A percentile compares a stretch with the other conserved stretches of the same genome.
phyloP scores from a whole-genome alignment of 2,113 vertebrate species.

The Eonycteris spelaea region DNA sequence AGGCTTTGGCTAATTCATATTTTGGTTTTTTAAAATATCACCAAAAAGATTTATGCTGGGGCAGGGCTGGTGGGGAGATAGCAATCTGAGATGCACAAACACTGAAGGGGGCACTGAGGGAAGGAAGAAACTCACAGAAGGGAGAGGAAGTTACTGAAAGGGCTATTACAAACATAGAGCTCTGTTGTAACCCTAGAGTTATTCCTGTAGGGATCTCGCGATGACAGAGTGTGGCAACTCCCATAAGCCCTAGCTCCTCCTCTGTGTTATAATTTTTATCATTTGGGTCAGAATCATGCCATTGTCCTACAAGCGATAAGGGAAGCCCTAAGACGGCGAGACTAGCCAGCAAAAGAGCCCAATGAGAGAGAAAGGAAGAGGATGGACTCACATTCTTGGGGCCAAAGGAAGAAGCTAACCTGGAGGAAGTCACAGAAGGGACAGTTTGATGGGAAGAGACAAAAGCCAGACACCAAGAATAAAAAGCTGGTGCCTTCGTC shows the following conservation, averaged over 20 bases:
- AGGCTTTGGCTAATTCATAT: neutral
- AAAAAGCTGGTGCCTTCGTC: too few species aligned
- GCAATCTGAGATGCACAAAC: too few species aligned
- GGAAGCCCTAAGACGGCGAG: neutral
- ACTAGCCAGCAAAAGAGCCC: fast-evolving
- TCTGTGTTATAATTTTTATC: neutral
- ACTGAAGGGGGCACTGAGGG: too few species aligned
- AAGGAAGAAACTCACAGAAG: too few species aligned
- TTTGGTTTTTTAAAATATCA: neutral
- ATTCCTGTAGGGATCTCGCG: too few species aligned
- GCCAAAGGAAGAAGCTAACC: neutral
- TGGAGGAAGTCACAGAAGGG: neutral
- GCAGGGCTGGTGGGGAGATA: too few species aligned
- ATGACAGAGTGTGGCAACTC: too few species aligned
- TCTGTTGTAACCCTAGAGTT: too few species aligned
- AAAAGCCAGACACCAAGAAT: neutral
- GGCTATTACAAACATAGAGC: too few species aligned
- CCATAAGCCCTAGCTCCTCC: too few species aligned
- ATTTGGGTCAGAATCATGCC: neutral
- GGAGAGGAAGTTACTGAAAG: too few species aligned
- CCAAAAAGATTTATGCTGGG: too few species aligned
- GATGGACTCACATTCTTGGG: neutral
- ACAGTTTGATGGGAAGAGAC: neutral
- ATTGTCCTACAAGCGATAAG: fast-evolving
- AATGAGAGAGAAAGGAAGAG: neutral